These are phyloP conservation scores for Hybos culiciformis DNA, from an alignment of 2,888 invertebrate genomes.

Conservation along the genomic window DNA sequence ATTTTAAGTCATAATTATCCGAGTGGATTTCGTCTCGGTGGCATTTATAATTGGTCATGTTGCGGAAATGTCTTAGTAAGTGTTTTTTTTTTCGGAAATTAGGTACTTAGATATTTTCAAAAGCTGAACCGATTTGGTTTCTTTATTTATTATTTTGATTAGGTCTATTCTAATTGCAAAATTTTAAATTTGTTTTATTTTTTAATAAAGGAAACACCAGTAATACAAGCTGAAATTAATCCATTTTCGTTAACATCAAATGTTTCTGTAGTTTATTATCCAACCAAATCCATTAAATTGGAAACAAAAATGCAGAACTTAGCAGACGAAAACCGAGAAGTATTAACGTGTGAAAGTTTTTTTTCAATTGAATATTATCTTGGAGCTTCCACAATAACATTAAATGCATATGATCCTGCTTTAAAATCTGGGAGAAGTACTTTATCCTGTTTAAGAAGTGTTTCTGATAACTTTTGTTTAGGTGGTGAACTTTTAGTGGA, in stretches of 20 bases:
- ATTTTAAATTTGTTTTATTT: too few species aligned
- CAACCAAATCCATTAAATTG: conserved; percentile 16
- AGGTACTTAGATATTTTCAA: too few species aligned
- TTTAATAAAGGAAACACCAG: conserved; percentile 29
- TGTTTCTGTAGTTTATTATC: conserved; percentile 27
- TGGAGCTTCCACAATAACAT: conserved; percentile 24
- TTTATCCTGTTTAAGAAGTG: conserved; percentile 27
- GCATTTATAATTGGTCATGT: conserved; percentile 24
- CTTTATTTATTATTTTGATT: background rate
- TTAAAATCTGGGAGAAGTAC: conserved; percentile 26
- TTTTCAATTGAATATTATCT: conserved; percentile 24
- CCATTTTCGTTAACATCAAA: conserved; percentile 31
- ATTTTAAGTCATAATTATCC: conserved; percentile 28
- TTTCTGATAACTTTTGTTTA: conserved; percentile 25
- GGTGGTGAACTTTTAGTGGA: conserved; percentile 30
- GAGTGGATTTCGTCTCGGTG: conserved; percentile 32
- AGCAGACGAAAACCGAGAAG: conserved; percentile 13
- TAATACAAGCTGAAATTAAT: conserved; percentile 31
- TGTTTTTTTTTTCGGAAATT: too few species aligned
- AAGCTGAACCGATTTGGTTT: too few species aligned
- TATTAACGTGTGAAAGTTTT: conserved; percentile 18
- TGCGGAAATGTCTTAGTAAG: conserved; percentile 27
- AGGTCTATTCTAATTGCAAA: background rate
- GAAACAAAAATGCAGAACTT: conserved; percentile 25
- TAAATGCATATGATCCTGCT: conserved; percentile 26